Percentiles rank a stretch among this genome's conserved stretches.
These are phyloP conservation scores for Vombatus ursinus DNA, from an alignment of 2,113 vertebrate genomes.

Conservation along the genomic window DNA sequence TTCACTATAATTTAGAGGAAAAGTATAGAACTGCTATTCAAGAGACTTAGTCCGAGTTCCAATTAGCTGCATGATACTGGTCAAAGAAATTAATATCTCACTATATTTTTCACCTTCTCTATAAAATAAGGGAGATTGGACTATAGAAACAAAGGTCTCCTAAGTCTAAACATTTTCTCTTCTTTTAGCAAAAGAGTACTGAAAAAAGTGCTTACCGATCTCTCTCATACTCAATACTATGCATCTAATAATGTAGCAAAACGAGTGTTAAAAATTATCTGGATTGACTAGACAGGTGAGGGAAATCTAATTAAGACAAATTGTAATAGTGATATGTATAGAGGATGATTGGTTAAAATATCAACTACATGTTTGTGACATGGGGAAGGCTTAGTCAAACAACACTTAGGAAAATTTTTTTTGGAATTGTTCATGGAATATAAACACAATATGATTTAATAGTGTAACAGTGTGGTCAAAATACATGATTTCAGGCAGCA, in stretches of 20 bases:
- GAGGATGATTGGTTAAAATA: background rate
- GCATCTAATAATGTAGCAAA: background rate
- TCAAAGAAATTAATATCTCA: background rate
- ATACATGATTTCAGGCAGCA: background rate
- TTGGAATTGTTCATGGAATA: background rate
- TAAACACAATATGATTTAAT: background rate
- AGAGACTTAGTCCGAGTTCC: background rate
- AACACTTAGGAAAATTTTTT: background rate
- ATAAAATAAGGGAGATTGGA: background rate
- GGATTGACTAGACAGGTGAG: background rate
- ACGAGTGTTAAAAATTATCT: background rate
- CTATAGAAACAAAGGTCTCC: background rate
- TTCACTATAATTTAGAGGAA: too few relatives aligned
- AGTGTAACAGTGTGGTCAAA: too few relatives aligned
- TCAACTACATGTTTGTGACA: background rate
- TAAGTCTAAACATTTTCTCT: background rate
- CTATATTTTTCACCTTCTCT: background rate
- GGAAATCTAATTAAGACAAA: background rate
- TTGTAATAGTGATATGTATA: background rate
- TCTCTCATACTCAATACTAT: background rate
- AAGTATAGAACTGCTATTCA: background rate
- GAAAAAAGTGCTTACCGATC: background rate
- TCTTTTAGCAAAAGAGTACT: background rate
- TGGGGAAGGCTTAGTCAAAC: background rate
- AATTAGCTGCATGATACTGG: background rate